A percentile compares a stretch with the other conserved stretches of the same genome.
phyloP scores from a whole-genome alignment of 2,888 invertebrate species.

The Incurvaria masculella region DNA sequence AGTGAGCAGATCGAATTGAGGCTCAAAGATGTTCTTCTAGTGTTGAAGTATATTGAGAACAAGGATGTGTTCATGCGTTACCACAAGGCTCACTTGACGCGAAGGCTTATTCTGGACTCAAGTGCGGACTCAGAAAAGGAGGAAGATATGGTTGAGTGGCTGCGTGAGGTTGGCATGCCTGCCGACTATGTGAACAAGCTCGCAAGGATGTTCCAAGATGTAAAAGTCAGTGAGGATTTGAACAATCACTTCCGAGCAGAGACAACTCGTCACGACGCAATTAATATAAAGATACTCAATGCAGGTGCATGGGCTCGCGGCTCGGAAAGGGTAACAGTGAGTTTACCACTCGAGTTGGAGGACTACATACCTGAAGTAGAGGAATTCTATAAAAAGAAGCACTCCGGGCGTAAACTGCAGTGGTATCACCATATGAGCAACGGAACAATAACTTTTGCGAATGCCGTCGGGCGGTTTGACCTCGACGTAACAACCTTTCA shows the following conservation, averaged over 20 bases:
- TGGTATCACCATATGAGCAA: conserved; percentile 99
- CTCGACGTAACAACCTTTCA: conserved; percentile 99
- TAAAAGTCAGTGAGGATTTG: conserved; percentile 96
- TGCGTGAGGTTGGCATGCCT: conserved; percentile 98
- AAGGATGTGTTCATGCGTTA: conserved; percentile 99
- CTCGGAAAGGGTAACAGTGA: conserved; percentile 92
- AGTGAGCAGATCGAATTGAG: conserved; percentile 96
- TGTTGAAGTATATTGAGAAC: conserved; percentile 98
- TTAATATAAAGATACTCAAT: conserved; percentile 98
- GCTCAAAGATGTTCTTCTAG: conserved; percentile 89
- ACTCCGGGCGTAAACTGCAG: conserved; percentile 95
- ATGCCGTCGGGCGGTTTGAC: conserved; percentile 91
- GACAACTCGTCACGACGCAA: conserved; percentile 78
- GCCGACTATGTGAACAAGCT: conserved; percentile 99
- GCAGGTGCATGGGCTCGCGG: conserved; percentile 98
- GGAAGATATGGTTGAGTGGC: conserved; percentile 99
- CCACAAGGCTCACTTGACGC: conserved; percentile 96
- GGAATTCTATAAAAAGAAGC: conserved; percentile 97
- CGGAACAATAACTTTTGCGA: conserved; percentile 95
- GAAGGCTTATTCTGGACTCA: conserved; percentile 92
- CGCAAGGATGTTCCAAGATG: conserved; percentile 97
- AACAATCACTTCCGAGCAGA: conserved; percentile 89
- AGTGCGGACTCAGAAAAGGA: conserved; percentile 99
- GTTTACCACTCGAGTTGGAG: conserved; percentile 95
- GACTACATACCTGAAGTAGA: conserved; percentile 99